Base-by-base conservation (phyloP, 2,113 vertebrate genomes). In the Lanius collurio region DNA sequence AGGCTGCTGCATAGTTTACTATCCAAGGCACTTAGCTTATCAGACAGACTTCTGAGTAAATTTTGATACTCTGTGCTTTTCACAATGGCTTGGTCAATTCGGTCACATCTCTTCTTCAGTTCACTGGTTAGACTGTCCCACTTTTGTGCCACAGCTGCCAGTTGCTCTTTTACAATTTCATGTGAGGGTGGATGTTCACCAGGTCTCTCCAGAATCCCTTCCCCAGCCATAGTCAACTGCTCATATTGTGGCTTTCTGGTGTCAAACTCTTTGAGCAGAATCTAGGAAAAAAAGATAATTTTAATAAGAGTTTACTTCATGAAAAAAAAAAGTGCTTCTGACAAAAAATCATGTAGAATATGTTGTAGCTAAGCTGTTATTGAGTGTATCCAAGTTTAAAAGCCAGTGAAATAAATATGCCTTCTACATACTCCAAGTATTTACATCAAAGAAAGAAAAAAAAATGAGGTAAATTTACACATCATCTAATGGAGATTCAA, bases 211-310 rank as follows among this genome's bases (percentile, higher is more conserved):
- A 99, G 91, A 76, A 99, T 99, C 77, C 98, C 97, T 11, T 97
- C 95, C 10, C 98, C 98, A 18, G 98, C 98, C 57, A 98, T 63
- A 21, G 98, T 98, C 26, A 99, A 97, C 95, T 99, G 99, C 37
- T 99, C 99, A 4, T 99, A 99, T 50, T 99, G 99, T 57, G 98
- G 98, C 87, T 98, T 99, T 81, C 99, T 98, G 44, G 99, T 99
- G 91, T 99, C 99, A 87, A 99, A 99, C 92, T 99, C 99, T 92
- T 99, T 99, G n/a, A 99, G 98, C 49, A 99, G 98, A 96, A 99
- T 99, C 99, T 99, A 93, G 50, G 41, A 73, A 17, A 33, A 56
- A 53, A 80, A 67, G 30, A 30, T 59, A 67, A 90, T 42, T 81
- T 76, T 33, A 22, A 73, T 52, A 88, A 56, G 3, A 18, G 49